Evolutionary conservation across 2,888 invertebrate genomes (phyloP), one percentile per base, ranked within the genome.

Genomic region (Tortricodes alternella): DNA sequence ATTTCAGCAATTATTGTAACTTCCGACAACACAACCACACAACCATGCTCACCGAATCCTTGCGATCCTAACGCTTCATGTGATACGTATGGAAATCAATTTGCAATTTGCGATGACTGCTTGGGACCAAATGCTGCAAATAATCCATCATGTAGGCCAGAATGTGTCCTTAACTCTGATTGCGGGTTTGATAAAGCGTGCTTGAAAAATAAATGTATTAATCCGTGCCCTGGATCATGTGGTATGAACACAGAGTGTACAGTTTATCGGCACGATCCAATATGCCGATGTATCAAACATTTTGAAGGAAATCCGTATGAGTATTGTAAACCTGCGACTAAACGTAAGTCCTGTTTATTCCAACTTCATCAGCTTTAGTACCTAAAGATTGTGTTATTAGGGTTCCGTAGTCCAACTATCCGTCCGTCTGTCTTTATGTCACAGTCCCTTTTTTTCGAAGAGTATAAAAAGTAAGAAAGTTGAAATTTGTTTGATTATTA

Each of bases 51-150:
- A n/a, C 95, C 96, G 8, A 96, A 95, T 61, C 96, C 96, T 1
- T 96, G 96, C 72, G 94, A 94, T 56, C 91, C 93, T 5, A 91
- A 92, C 61, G 92, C 93, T 62, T 88, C 92, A 27, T 96, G 96
- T 71, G 93, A 94, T 53, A 92, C 93, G 1, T 95, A 93, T 71
- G 94, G 94, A 29, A 93, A 94, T 70, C 94, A 95, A 72, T 93
- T 96, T 34, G 96, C 96, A 1, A 92, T 96, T 69, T 96, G 96
- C 74, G 94, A 95, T 78, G 92, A 93, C n/a, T 97, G 96, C 74
- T 88, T 92, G 66, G 94, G 94, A 37, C 92, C 94, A 1, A 92
- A 93, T 64, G 92, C 93, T 29, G 86, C 92, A 38, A 93, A 93
- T 64, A 94, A 94, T 80, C 94, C 95, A 19, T 92, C 92, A 24